Conservation (phyloP, 1,140 invertebrate species). For the Drosophila leontia region DNA sequence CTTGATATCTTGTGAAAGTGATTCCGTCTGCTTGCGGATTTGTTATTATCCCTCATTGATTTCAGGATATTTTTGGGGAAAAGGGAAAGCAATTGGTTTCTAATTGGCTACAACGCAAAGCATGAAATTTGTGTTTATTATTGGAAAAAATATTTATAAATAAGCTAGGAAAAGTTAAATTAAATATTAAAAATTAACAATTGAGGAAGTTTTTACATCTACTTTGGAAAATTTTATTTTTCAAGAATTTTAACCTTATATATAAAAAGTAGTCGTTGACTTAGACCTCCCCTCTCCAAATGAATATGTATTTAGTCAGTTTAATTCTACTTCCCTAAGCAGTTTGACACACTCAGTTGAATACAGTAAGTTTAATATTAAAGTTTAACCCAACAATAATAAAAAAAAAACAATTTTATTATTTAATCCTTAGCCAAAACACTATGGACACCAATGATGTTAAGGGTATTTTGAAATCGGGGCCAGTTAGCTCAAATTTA, state of each 20-base stretch:
- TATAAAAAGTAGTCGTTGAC: neutral
- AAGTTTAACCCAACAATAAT: too few relatives aligned
- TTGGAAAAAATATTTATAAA: too few relatives aligned
- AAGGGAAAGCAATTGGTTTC: neutral
- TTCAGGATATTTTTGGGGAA: neutral
- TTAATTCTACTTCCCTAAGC: neutral
- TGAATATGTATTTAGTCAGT: neutral
- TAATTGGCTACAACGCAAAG: conserved; percentile 1
- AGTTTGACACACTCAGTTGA: neutral
- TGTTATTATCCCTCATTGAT: neutral
- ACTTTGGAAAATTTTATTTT: neutral
- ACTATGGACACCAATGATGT: conserved; percentile 11
- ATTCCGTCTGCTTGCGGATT: conserved; percentile 1
- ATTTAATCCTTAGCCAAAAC: neutral
- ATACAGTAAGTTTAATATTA: neutral
- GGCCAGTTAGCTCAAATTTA: neutral
- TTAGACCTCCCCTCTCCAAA: neutral
- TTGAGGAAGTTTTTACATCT: neutral
- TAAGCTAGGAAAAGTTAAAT: too few relatives aligned
- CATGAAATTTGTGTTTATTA: too few relatives aligned
- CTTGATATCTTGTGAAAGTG: conserved; percentile 19
- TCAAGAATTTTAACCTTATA: fast-evolving
- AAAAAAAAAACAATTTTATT: too few relatives aligned
- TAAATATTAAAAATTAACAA: too few relatives aligned
- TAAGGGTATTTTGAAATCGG: conserved; percentile 49